Conservation (phyloP, 2,113 vertebrate species). For the Nanorana parkeri region DNA sequence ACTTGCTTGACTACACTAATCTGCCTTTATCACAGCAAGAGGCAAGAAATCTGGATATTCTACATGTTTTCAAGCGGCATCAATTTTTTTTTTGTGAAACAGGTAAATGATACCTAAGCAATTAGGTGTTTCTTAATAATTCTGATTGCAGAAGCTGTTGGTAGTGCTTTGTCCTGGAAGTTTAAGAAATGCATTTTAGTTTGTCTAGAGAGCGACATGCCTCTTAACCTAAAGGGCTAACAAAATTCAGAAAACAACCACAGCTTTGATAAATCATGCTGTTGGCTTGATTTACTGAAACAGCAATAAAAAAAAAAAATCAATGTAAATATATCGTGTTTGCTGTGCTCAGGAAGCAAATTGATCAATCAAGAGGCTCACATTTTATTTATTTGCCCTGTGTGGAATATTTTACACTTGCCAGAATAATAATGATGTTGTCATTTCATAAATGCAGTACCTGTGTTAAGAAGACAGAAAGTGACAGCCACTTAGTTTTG, state of each 20-base stretch:
- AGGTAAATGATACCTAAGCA: background rate
- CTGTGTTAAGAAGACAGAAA: background rate
- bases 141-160: constrained; percentile 3
- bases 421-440: background rate
- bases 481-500: background rate
- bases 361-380: constrained; percentile 46
- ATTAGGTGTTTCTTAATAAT: background rate
- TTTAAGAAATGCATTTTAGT: background rate
- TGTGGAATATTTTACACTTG: constrained; percentile 29
- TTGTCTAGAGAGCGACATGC: constrained; percentile 1
- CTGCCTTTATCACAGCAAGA: constrained; percentile 30
- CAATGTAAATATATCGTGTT: constrained; percentile 52
- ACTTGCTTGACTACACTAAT: constrained; percentile 6
- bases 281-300: constrained; percentile 47
- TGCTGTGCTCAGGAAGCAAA: constrained; percentile 50
- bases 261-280: constrained; percentile 40
- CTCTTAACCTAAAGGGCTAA: constrained; percentile 26
- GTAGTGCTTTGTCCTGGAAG: constrained; percentile 1
- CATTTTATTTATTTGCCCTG: constrained; percentile 44
- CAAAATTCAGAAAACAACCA: constrained; percentile 34
- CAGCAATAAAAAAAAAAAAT: constrained; percentile 54
- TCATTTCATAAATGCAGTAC: background rate
- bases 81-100: background rate
- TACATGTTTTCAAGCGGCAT: background rate
- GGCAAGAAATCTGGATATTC: background rate